Conservation (phyloP, 2,113 vertebrate species). For the Oryzias celebensis region DNA sequence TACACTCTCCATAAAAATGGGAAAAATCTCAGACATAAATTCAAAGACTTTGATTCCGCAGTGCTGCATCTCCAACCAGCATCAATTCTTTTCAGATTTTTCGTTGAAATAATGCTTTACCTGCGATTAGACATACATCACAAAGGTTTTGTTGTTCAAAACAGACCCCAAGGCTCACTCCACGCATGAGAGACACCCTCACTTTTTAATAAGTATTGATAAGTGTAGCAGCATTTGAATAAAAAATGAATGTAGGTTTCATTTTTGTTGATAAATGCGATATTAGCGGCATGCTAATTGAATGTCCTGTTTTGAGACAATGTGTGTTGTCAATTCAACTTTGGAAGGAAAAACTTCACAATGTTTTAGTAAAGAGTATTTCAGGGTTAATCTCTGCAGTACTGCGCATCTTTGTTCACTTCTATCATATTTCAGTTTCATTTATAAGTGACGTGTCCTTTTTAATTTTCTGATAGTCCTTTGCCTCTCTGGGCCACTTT, state of each 20-base stretch:
- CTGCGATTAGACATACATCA: slow-evolving; percentile 69
- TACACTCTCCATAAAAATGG: slow-evolving; percentile 65
- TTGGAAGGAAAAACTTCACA: slow-evolving; percentile 27
- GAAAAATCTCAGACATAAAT: slow-evolving; percentile 56
- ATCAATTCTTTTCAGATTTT: slow-evolving; percentile 51
- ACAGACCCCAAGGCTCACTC: slow-evolving; percentile 15
- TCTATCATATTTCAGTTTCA: slow-evolving; percentile 60
- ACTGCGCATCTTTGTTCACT: slow-evolving; percentile 33
- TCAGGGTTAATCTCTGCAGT: slow-evolving; percentile 44
- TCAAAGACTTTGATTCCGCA: slow-evolving; percentile 39
- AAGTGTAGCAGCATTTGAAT: slow-evolving; percentile 38
- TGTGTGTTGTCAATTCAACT: slow-evolving; percentile 19
- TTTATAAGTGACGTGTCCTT: slow-evolving; percentile 39
- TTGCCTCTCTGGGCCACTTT: slow-evolving; percentile 56
- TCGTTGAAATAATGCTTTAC: slow-evolving; percentile 68
- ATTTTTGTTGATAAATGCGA: slow-evolving; percentile 26
- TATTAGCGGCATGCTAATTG: slow-evolving; percentile 35
- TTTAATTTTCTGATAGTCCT: slow-evolving; percentile 72
- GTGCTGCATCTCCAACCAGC: slow-evolving; percentile 41
- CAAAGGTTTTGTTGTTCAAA: slow-evolving; percentile 40
- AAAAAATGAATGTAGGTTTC: slow-evolving; percentile 59
- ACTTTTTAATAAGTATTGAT: slow-evolving; percentile 53
- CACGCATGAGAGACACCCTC: slow-evolving; percentile 27
- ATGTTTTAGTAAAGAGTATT: slow-evolving; percentile 42
- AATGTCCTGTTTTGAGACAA: slow-evolving; percentile 22